These are phyloP conservation scores for Pseudorhiza aurosa DNA, from an alignment of 30 jellyfish, hydroid and myxozoan genomes.

Conservation along the genomic window DNA sequence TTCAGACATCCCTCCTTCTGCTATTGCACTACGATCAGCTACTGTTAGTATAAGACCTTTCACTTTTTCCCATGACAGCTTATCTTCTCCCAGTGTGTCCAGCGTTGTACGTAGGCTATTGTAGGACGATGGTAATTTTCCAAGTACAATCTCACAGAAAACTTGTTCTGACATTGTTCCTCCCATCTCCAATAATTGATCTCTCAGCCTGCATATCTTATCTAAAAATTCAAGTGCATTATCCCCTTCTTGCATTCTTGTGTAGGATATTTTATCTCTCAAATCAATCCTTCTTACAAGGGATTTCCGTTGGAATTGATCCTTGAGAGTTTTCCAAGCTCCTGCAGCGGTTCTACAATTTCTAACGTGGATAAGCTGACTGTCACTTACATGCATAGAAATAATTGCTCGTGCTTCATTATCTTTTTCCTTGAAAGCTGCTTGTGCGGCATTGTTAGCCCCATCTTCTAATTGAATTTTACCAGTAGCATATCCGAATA, in stretches of 20 bases:
- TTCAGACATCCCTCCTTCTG: conserved; percentile 23
- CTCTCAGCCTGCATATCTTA: conserved; percentile 20
- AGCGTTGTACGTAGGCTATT: conserved; percentile 47
- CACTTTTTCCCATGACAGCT: conserved; percentile 45
- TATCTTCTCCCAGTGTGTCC: conserved; percentile 57
- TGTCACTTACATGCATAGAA: conserved; percentile 29
- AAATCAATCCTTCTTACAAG: conserved; percentile 12
- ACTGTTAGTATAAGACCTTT: conserved; percentile 16
- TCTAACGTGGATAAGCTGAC: conserved; percentile 40
- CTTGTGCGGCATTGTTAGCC: conserved; percentile 17
- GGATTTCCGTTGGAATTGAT: conserved; percentile 44
- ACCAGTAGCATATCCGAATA: conserved; percentile 53
- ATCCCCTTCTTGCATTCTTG: conserved; percentile 43
- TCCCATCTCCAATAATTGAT: conserved; percentile 46
- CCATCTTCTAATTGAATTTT: conserved; percentile 15
- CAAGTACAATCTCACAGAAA: conserved; percentile 12
- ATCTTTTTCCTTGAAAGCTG: conserved; percentile 3
- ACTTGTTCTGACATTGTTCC: conserved; percentile 42
- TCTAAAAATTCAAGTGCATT: conserved; percentile 23
- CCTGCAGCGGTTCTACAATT: conserved; percentile 32
- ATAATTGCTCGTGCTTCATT: conserved; percentile 43
- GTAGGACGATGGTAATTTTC: conserved; percentile 60
- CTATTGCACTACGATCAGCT: conserved; percentile 26
- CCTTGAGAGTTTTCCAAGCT: conserved; percentile 50
- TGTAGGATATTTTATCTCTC: conserved; percentile 24